Evolutionary conservation across 2,888 invertebrate genomes (phyloP), one percentile per base, ranked within the genome.

Genomic region (Spisula subtruncata): DNA sequence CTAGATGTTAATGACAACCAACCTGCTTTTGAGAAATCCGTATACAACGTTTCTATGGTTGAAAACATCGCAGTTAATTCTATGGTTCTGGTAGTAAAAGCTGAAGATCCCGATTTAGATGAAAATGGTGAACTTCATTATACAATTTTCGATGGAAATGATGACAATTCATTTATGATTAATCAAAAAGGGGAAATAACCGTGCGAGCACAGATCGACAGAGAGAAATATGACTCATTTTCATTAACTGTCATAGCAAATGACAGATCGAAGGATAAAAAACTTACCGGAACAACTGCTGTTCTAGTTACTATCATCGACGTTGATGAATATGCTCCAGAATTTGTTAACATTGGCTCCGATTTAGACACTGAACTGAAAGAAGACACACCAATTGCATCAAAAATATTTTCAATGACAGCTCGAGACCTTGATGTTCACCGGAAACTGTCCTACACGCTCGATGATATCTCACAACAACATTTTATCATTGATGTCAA

Each of bases 391-490:
- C 98, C 98, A 0, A 97, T 98, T 5, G 99, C 99, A 0, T 98
- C 98, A 1, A 98, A 98, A 8, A 98, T 99, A 4, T 98, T 98
- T 18, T 98, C 98, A 92, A 98, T 99, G 2, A 97, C 98, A 66
- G 99, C 99, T 0, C 98, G 98, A 91, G 99, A 99, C 97, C 98
- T 97, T n/a, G 99, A 99, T 96, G 98, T 99, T 96, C 99, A 99
- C 97, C 98, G 98, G 0, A 98, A 98, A 97, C 98, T 99, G 94
- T 99, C 98, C 0, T 99, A 99, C 97, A 98, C 98, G 94, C 98
- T 99, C 93, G 81, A 87, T 18, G 86, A 90, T 1, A 99, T 99
- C 4, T 99, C 99, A 96, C 98, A 98, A 14, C 98, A 98, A 10
- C 98, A 98, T 96, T 99, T 99, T 96, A 97, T 97, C 92, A 98